These are phyloP conservation scores for Pachymerium ferrugineum DNA, from an alignment of 2,888 invertebrate genomes.

Conservation along the genomic window DNA sequence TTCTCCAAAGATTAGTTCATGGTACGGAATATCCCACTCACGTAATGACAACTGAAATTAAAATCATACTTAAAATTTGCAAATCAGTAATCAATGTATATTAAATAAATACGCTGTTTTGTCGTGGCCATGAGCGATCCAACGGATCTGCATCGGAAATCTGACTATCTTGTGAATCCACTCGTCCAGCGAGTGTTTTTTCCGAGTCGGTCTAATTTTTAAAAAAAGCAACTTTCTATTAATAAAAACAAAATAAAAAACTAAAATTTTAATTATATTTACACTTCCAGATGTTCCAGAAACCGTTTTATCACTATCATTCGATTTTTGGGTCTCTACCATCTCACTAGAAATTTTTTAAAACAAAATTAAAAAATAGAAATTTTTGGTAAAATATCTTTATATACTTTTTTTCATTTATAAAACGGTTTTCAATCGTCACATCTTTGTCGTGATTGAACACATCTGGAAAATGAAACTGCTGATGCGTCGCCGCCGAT, in stretches of 20 bases:
- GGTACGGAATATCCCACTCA: conserved; percentile 98
- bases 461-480: conserved; percentile 60
- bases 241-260: background rate
- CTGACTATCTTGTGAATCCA: conserved; percentile 77
- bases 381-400: background rate
- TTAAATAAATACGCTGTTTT: conserved; percentile 49
- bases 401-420: conserved; percentile 33
- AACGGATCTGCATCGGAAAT: conserved; percentile 57
- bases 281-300: conserved; percentile 43
- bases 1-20: conserved; percentile 80
- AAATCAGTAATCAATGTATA: background rate
- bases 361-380: background rate
- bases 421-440: conserved; percentile 31
- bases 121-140: conserved; percentile 48
- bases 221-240: background rate
- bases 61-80: conserved; percentile 38
- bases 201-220: conserved; percentile 61
- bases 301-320: conserved; percentile 60
- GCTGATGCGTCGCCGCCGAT: conserved; percentile 44
- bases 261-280: conserved; percentile 40
- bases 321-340: conserved; percentile 51
- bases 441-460: conserved; percentile 22
- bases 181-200: conserved; percentile 65
- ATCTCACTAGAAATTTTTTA: conserved; percentile 44
- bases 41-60: conserved; percentile 67